Base-by-base conservation (phyloP, 2,888 invertebrate species). In the Lithodes maja region DNA sequence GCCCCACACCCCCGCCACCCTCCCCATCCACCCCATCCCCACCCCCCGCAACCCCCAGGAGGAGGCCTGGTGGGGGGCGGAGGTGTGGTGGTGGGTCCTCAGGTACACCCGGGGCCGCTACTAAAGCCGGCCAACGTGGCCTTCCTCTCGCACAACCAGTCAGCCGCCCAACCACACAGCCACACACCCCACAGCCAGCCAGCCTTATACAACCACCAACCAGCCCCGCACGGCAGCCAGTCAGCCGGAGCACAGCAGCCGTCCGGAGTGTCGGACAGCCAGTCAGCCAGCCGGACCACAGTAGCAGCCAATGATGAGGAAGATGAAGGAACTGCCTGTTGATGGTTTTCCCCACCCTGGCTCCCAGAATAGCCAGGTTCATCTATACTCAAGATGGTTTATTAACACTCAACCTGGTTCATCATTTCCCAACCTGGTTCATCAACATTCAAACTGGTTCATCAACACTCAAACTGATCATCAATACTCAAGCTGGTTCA, bases 21-120 rank as follows among this genome's bases (percentile, higher is more conserved):
- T n/a, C 97, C 92, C 97, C 96, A 92, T 95, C 96, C 92, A 97
- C 97, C 88, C 97, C 96, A 15, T 96, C 96, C 91, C 95, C 96
- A 5, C 83, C 74, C 61, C 61, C 86, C 33, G 54, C 75, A 5
- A 7, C 9, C 49, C 9, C 17, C 49, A 12, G 33, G 33, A 33
- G 75, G 61, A 12, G 15, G 71, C 71, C 71, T 71, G 12, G 71
- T 12, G 71, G 71, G 1, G 12, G 71, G 88, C 50, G 85, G 74
- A n/a, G 77, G 83, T 17, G 49, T 9, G n/a, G 12, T 7, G 55
- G 33, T 7, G 81, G 33, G n/a, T 3, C 17, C 9, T 7, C 17
- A 53, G 17, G 79, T 74, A 9, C 90, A 90, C 54, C 88, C 84
- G 33, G 90, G 86, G 15, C 90, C 85, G 49, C 82, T 91, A 9